These are phyloP conservation scores for Eugnorisma glareosa DNA, from an alignment of 2,888 invertebrate genomes.

Conservation along the genomic window DNA sequence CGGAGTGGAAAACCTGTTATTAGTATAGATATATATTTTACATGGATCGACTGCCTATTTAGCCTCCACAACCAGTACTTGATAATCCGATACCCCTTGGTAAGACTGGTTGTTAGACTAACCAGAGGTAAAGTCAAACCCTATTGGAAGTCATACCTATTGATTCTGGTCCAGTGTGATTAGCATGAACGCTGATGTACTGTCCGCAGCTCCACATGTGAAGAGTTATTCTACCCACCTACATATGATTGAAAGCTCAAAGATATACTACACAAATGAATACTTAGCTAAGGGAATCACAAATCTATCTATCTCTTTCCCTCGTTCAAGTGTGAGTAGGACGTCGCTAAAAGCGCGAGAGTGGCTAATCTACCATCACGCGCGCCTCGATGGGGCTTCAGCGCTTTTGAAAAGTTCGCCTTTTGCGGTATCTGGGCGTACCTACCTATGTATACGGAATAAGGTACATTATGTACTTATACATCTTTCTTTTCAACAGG, in stretches of 20 bases:
- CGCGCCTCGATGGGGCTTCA: conserved; percentile 54
- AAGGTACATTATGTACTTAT: conserved; percentile 18
- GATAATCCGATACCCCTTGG: background rate
- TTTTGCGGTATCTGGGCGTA: conserved; percentile 42
- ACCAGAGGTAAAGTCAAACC: background rate
- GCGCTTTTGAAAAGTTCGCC: conserved; percentile 47
- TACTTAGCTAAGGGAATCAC: conserved; percentile 10
- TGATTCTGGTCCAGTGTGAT: background rate
- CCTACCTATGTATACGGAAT: background rate
- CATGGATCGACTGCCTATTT: too few relatives aligned
- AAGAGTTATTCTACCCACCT: background rate
- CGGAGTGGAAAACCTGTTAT: too few relatives aligned
- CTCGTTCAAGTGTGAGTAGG: conserved; percentile 23
- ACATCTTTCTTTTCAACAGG: background rate
- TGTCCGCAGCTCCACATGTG: background rate
- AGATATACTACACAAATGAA: background rate
- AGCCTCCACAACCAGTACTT: background rate
- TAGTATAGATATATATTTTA: too few relatives aligned
- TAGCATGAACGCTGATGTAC: too few relatives aligned
- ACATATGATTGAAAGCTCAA: background rate
- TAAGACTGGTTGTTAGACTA: background rate
- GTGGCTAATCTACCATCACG: conserved; percentile 69
- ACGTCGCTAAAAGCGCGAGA: conserved; percentile 58
- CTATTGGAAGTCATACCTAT: too few relatives aligned
- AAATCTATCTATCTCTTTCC: conserved; percentile 34